Base-by-base conservation (phyloP, 2,113 vertebrate species). In the Phalacrocorax carbo region DNA sequence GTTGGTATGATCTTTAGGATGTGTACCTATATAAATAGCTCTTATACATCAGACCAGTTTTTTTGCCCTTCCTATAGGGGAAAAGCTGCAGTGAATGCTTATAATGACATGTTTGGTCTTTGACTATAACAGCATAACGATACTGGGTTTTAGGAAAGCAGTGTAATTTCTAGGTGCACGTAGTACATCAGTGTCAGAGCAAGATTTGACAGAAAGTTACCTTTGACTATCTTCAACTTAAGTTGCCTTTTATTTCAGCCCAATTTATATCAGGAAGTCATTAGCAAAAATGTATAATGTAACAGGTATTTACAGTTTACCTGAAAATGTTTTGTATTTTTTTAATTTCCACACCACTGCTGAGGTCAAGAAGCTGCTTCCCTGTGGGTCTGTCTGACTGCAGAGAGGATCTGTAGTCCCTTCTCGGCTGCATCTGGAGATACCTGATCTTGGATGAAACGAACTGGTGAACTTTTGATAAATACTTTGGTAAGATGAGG, bases 371-470 rank as follows among this genome's bases (percentile, higher is more conserved):
- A 83, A 93, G 84, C 64, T 18, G 10, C 93, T 78, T 96, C 93
- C 96, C 88, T 88, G 87, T 96, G 95, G 94, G 88, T 16, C 94
- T 95, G 60, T 65, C 60, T 97, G 64, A 49, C 75, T 94, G 93
- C 60, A 81, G 81, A 70, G 85, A 91, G 91, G 89, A 96, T 49
- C 85, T 78, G 60, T 36, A 89, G 49, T 22, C 90, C 52, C 94
- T 94, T 89, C 87, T 93, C 20, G 5, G 95, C 94, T 96, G 92
- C 77, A 94, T 94, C 80, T 88, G 78, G 86, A 93, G 98, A 98
- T 97, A 99, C 97, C 96, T 97, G 98, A 99, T 98, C 98, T 97
- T 95, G 93, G 96, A 97, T 98, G 96, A 98, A 98, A 98, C 98
- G 98, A 97, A 96, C 77, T 83, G 94, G 94, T 97, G 93, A 98